phyloP scores from a whole-genome alignment of 2,797 vertebrate species.

The Brachymystax lenok region DNA sequence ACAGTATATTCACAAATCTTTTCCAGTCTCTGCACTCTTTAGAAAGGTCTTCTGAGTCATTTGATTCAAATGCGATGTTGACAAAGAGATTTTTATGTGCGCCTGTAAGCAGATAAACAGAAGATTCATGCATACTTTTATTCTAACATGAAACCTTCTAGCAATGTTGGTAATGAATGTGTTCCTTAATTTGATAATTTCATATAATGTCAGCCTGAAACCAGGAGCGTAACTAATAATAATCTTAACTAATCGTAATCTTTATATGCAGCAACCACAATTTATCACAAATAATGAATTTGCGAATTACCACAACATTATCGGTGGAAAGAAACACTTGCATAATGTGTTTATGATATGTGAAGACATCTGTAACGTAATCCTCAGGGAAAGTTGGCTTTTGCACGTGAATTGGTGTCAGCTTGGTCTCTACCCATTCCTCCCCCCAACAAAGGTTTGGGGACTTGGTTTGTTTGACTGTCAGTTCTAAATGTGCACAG shows the following conservation, averaged over 20 bases:
- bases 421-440: background rate
- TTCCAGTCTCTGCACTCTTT: background rate
- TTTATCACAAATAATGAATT: conserved; percentile 24
- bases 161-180: conserved; percentile 6
- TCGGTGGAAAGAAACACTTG: background rate
- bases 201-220: conserved; percentile 10
- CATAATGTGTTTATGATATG: conserved; percentile 13
- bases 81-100: background rate
- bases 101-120: background rate
- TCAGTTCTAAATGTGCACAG: conserved; percentile 6
- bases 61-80: background rate
- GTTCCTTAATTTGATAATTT: conserved; percentile 9
- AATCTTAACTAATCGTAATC: no score
- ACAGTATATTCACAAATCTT: background rate
- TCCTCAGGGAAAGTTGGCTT: background rate
- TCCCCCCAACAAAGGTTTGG: background rate
- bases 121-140: background rate
- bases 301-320: conserved; percentile 14
- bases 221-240: conserved; percentile 12
- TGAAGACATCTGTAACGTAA: background rate
- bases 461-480: background rate
- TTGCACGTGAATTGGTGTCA: background rate
- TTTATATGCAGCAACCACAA: conserved; percentile 13
- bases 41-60: background rate
- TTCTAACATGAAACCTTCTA: background rate